These are phyloP conservation scores for Bagarius yarrelli DNA, from an alignment of 2,113 vertebrate genomes.

Conservation along the genomic window DNA sequence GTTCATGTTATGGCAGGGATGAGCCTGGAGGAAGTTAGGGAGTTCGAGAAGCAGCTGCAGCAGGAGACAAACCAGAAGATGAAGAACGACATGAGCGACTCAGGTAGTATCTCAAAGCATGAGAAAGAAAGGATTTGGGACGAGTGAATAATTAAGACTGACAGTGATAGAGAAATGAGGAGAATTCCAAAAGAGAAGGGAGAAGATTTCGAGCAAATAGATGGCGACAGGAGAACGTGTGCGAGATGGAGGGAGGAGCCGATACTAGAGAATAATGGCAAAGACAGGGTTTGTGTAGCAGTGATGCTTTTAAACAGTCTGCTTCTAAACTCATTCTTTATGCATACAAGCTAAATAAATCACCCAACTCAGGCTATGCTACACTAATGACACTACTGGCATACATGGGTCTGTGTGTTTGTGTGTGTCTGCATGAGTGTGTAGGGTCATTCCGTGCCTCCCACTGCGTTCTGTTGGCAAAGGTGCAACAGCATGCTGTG, in stretches of 20 bases:
- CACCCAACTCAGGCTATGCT: constrained; percentile 14
- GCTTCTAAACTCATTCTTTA: constrained; percentile 62
- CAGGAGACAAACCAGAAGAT: constrained; percentile 78
- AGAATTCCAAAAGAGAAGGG: background rate
- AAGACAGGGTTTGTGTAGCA: background rate
- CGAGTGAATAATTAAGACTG: background rate
- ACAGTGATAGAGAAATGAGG: constrained; percentile 17
- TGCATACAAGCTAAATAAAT: constrained; percentile 17
- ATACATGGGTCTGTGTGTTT: background rate
- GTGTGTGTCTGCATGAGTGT: background rate
- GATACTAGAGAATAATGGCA: background rate
- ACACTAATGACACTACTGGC: background rate
- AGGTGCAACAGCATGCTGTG: constrained; percentile 53
- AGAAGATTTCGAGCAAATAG: background rate
- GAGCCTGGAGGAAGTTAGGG: constrained; percentile 73
- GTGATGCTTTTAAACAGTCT: constrained; percentile 58
- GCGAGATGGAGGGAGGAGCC: background rate
- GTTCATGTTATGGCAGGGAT: constrained; percentile 63
- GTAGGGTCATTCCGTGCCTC: constrained; percentile 37
- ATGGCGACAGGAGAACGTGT: background rate
- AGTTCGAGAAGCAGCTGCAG: constrained; percentile 71
- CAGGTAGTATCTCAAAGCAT: constrained; percentile 63
- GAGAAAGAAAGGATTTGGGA: constrained; percentile 43
- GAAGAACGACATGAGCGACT: constrained; percentile 63
- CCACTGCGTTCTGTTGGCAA: constrained; percentile 66